A percentile compares a stretch with the other conserved stretches of the same genome.
Conservation (phyloP, 2,797 vertebrate genomes). For the Oceanodroma leucorhoa region DNA sequence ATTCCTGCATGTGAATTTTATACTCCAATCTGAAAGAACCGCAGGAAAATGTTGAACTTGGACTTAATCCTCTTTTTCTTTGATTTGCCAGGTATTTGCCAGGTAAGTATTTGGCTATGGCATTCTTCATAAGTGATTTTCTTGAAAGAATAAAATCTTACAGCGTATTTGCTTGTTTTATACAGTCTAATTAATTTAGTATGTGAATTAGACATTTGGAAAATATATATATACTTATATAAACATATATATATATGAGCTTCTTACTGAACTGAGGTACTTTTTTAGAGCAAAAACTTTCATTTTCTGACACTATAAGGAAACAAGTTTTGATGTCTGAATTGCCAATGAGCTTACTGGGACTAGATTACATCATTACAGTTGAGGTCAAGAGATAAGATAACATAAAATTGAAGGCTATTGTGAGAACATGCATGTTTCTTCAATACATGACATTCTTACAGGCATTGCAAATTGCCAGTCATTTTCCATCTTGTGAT, state of each 20-base stretch:
- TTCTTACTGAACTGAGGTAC: background rate
- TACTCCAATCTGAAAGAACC: background rate
- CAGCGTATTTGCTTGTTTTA: background rate
- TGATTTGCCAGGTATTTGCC: background rate
- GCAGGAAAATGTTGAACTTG: background rate
- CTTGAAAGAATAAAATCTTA: background rate
- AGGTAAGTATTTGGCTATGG: background rate
- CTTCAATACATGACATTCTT: background rate
- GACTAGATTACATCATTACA: background rate
- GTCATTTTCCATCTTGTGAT: background rate
- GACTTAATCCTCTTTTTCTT: background rate
- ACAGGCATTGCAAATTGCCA: background rate
- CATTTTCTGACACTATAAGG: background rate
- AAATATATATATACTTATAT: background rate
- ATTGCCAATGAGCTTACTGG: background rate
- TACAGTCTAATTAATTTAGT: background rate
- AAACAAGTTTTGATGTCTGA: background rate
- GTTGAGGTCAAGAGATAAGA: background rate
- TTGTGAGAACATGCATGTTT: background rate
- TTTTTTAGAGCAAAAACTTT: background rate
- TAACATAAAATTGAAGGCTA: background rate
- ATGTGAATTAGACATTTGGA: background rate
- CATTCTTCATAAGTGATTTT: background rate
- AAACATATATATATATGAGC: background rate
- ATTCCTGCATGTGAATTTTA: background rate